Conservation (phyloP, 1,140 invertebrate species). For the Cydia splendana region DNA sequence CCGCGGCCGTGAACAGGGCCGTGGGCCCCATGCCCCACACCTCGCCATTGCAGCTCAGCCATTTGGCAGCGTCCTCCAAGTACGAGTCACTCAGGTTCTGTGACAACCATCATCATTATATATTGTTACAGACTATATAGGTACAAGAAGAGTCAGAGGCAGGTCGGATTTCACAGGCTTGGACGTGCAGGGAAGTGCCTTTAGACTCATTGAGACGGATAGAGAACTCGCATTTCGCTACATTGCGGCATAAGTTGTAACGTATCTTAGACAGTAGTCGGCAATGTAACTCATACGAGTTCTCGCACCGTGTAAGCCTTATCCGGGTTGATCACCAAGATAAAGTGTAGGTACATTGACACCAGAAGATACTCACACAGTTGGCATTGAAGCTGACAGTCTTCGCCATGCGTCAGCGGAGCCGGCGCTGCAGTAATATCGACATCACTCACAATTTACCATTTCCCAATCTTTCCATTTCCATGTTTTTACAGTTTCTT, state of each 20-base stretch:
- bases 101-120: constrained; percentile 11
- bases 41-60: constrained; percentile 76
- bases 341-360: not conserved
- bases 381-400: constrained; percentile 63
- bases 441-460: constrained; percentile 16
- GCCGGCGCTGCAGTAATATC: not conserved
- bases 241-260: too few species aligned
- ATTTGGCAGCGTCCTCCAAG: constrained; percentile 57
- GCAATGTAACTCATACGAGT: too few species aligned
- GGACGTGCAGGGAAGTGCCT: too few species aligned
- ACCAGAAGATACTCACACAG: constrained; percentile 53
- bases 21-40: constrained; percentile 72
- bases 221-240: too few species aligned
- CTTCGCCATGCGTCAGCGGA: constrained; percentile 60
- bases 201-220: too few species aligned
- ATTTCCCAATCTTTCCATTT: not conserved
- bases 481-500: not conserved
- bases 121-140: too few species aligned
- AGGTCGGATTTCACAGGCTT: too few species aligned
- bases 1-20: constrained; percentile 70
- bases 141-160: too few species aligned
- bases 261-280: too few species aligned
- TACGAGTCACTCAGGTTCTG: constrained; percentile 60
- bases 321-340: too few species aligned
- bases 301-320: too few species aligned